Evolutionary conservation across 2,113 vertebrate genomes (phyloP).

Genomic region (Brachypteracias leptosomus): DNA sequence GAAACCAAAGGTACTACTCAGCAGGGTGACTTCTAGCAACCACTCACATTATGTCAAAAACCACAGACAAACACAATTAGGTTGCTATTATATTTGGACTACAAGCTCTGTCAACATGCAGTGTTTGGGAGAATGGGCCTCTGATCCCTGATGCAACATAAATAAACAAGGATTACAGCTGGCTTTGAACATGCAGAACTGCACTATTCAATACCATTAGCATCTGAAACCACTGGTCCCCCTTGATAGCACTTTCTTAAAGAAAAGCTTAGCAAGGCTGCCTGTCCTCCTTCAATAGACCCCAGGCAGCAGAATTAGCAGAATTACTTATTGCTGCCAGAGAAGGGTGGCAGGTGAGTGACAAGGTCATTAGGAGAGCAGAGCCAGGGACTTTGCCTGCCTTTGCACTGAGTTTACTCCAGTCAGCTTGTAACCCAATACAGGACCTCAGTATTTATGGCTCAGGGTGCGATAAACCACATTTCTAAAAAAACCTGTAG

Average conservation of each 20-base stretch:
- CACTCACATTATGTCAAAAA: neutral
- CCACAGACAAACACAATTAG: neutral
- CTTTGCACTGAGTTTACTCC: neutral
- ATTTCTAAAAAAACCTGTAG: neutral
- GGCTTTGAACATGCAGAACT: neutral
- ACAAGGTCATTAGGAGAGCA: constrained; percentile 42
- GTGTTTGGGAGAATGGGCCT: neutral
- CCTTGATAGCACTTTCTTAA: neutral
- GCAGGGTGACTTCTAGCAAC: neutral
- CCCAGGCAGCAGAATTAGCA: constrained; percentile 42
- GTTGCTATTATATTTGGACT: neutral
- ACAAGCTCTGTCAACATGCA: neutral
- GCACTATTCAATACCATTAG: neutral
- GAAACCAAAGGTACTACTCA: neutral
- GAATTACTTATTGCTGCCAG: constrained; percentile 17
- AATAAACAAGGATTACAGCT: constrained; percentile 48
- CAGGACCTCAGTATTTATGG: constrained; percentile 13
- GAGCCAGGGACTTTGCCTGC: neutral
- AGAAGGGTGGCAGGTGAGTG: constrained; percentile 29
- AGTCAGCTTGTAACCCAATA: constrained; percentile 7
- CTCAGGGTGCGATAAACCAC: neutral
- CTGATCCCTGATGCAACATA: constrained; percentile 41
- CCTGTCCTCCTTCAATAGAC: neutral
- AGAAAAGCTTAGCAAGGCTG: constrained; percentile 26
- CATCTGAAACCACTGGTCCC: constrained; percentile 41